Percentiles rank a stretch among this genome's conserved stretches.
phyloP scores from a whole-genome alignment of 2,888 invertebrate genomes.

The Orthosia incerta region DNA sequence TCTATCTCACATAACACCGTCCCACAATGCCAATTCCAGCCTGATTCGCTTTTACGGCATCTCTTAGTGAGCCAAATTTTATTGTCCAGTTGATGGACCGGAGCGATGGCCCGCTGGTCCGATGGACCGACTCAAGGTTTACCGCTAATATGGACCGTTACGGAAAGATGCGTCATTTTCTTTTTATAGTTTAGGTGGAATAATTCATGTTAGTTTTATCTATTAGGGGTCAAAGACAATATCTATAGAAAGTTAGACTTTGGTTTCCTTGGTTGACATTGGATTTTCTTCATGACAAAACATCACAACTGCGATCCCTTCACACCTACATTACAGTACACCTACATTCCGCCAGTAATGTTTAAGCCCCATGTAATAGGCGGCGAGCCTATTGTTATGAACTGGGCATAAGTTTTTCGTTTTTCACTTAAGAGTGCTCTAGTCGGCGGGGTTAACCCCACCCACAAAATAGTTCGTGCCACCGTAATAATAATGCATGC shows the following conservation, averaged over 20 bases:
- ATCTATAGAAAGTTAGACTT: not conserved
- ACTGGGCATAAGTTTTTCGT: too few relatives aligned
- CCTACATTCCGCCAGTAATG: too few relatives aligned
- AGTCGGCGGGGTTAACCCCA: too few relatives aligned
- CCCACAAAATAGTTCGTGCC: too few relatives aligned
- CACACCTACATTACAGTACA: too few relatives aligned
- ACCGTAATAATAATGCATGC: too few relatives aligned
- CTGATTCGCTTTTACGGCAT: constrained; percentile 68
- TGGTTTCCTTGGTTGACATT: not conserved
- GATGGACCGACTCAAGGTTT: constrained; percentile 40
- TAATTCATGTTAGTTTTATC: constrained; percentile 20
- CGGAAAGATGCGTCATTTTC: constrained; percentile 26
- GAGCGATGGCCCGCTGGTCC: constrained; percentile 35
- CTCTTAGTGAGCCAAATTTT: constrained; percentile 58
- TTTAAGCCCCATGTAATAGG: too few relatives aligned
- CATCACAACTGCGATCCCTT: too few relatives aligned
- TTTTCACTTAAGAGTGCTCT: too few relatives aligned
- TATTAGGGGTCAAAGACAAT: not conserved
- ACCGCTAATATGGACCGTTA: constrained; percentile 47
- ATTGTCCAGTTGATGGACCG: constrained; percentile 57
- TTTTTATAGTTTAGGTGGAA: constrained; percentile 39
- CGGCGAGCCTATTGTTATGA: too few relatives aligned
- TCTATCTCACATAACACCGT: constrained; percentile 18
- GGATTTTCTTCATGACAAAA: too few relatives aligned
- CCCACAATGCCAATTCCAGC: constrained; percentile 24